Evolutionary conservation across 2,797 vertebrate species (phyloP), one percentile per base, ranked within the genome.

Genomic region (Austrolebias charrua): DNA sequence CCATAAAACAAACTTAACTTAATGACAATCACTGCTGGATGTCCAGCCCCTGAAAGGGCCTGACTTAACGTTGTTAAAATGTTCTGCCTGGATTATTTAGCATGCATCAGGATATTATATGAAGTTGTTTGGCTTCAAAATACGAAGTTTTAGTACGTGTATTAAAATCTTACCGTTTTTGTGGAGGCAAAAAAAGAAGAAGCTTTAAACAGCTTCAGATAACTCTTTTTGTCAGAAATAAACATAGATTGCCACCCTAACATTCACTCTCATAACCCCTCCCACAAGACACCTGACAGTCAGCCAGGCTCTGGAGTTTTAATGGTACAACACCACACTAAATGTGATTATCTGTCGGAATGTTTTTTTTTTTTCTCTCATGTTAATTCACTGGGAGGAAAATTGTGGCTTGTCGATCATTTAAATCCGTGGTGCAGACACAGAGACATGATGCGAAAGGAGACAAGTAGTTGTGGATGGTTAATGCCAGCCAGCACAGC

Each of bases 261-360:
- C 46, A 55, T n/a, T n/a, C n/a, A n/a, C n/a, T n/a, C 28, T 53
- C 14, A 42, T 46, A 69, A 44, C 40, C 24, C 33, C 31, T 28
- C 20, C 16, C 7, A 31, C 7, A 8, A 9, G 24, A 42, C 59
- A 52, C 56, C 48, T n/a, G 42, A 66, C 61, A 55, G 50, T 63
- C 81, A 74, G 49, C 69, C 64, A 55, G 53, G 12, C 54, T 47
- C 2, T 4, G 14, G 45, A 59, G 68, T 55, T 60, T 52, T 66
- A 72, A 73, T 56, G 68, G 14, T 58, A 66, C 43, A 38, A 38
- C 7, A 4, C 53, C 48, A 45, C 66, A 3, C 24, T 4, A 44
- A 76, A 79, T 81, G 59, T 79, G 83, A 86, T 89, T 73, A 77
- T 63, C 74, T 74, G 52, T 80, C 75, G 50, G 49, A 78, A 60